Conservation (phyloP, 2,888 invertebrate species). For the Euzetes globulus region DNA sequence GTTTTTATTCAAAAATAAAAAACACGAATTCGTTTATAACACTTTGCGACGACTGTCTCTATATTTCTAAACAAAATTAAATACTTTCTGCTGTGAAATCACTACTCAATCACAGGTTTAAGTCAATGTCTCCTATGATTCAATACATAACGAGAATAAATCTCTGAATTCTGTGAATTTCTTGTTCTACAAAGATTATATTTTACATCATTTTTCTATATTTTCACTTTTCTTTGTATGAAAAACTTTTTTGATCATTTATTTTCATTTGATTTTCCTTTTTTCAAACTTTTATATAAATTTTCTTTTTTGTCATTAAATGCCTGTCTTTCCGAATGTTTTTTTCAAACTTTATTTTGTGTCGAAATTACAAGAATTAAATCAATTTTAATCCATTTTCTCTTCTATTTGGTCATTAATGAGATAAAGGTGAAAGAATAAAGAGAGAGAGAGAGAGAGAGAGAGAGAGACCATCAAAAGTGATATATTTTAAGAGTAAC, state of each 20-base stretch:
- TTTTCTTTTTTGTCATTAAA: too few species aligned
- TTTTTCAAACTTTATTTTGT: too few species aligned
- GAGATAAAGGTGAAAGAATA: too few species aligned
- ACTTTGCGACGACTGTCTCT: background rate
- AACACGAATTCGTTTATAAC: background rate
- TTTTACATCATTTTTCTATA: background rate
- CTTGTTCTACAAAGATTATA: background rate
- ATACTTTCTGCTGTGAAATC: background rate
- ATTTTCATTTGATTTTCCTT: background rate
- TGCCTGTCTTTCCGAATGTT: too few species aligned
- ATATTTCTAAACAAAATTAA: background rate
- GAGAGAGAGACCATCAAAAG: too few species aligned
- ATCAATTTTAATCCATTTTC: too few species aligned
- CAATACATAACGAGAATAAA: constrained; percentile 3
- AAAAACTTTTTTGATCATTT: background rate
- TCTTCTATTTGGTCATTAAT: too few species aligned
- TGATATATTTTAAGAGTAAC: too few species aligned
- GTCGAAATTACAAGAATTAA: too few species aligned
- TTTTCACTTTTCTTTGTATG: background rate
- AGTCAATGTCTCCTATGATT: background rate
- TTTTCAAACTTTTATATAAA: background rate
- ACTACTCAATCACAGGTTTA: background rate
- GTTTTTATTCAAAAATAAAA: too few species aligned
- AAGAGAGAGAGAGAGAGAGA: too few species aligned
- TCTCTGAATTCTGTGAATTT: background rate